Base-by-base conservation (phyloP, 1,140 invertebrate species). In the Bombus pascuorum region DNA sequence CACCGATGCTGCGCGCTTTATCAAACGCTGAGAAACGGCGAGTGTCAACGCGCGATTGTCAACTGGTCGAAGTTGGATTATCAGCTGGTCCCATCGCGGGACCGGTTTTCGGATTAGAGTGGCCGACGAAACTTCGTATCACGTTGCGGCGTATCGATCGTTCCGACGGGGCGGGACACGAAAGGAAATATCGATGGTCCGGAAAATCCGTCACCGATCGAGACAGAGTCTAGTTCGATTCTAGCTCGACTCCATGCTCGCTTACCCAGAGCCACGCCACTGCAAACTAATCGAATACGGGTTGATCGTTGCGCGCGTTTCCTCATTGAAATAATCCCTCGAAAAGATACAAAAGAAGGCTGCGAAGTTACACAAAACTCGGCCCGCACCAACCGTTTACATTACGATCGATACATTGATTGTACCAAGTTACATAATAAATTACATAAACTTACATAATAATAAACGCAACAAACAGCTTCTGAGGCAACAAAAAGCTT, bases 11-110 rank as follows among this genome's bases (percentile, higher is more conserved):
- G 6, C 34, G 10, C 34, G 68, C 39, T 72, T 47, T 53, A 47
- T 81, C 66, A 57, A 71, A 47, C 66, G 34, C 2, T 22, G 47
- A 59, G 70, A 44, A 81, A 81, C 80, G 32, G 10, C 53, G 37
- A 22, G 28, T 57, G 34, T 22, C 37, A 42, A 62, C 70, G 70
- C n/a, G 22, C 28, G 42, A 81, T 81, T 81, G 70, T 81, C 80
- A 81, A 62, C 80, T 74, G 70, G 68, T 73, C 68, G 47, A 73
- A 81, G 47, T 81, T 81, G 68, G 79, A 72, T 81, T 81, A 81
- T 81, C 79, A 81, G 22, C 22, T 22, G 47, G 68, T 72, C 47
- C 37, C 68, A n/a, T 47, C 79, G 80, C 34, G 53, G 53, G 39
- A 81, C 34, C 53, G 59, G 53, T 74, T 74, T 74, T 62, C 80